phyloP scores from a whole-genome alignment of 1,140 invertebrate species.

The Phthorimaea operculella region DNA sequence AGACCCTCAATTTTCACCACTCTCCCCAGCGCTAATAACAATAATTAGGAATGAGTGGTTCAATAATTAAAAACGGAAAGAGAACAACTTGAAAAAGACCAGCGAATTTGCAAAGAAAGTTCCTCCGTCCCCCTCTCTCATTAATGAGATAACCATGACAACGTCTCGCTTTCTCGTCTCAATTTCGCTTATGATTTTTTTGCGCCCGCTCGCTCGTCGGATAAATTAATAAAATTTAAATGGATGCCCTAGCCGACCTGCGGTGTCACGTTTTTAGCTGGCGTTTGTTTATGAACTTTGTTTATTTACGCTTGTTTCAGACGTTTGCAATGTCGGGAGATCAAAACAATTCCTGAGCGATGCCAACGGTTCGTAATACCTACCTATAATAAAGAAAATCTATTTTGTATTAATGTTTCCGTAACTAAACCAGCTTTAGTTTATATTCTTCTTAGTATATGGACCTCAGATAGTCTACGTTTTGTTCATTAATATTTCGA shows the following conservation, averaged over 20 bases:
- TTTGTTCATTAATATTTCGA: too few species aligned
- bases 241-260: slow-evolving; percentile 27
- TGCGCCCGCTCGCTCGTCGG: slow-evolving; percentile 24
- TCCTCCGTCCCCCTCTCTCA: slow-evolving; percentile 26
- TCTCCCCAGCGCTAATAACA: slow-evolving; percentile 67
- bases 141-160: slow-evolving; percentile 5
- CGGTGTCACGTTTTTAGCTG: slow-evolving; percentile 9
- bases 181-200: slow-evolving; percentile 51
- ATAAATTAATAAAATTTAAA: slow-evolving; percentile 57
- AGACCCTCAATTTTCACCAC: slow-evolving; percentile 66
- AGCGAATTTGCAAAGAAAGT: slow-evolving; percentile 38
- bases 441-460: too few species aligned
- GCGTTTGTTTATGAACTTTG: slow-evolving; percentile 3
- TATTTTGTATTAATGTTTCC: too few species aligned
- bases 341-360: neutral
- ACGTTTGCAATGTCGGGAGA: neutral
- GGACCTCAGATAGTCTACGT: too few species aligned
- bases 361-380: too few species aligned
- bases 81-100: slow-evolving; percentile 59
- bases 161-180: slow-evolving; percentile 31
- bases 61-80: slow-evolving; percentile 71
- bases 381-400: too few species aligned
- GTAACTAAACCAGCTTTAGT: too few species aligned
- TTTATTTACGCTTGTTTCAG: neutral
- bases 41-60: slow-evolving; percentile 71